Evolutionary conservation across 2,113 vertebrate genomes (phyloP).

Genomic region (Ploceus nigricollis): DNA sequence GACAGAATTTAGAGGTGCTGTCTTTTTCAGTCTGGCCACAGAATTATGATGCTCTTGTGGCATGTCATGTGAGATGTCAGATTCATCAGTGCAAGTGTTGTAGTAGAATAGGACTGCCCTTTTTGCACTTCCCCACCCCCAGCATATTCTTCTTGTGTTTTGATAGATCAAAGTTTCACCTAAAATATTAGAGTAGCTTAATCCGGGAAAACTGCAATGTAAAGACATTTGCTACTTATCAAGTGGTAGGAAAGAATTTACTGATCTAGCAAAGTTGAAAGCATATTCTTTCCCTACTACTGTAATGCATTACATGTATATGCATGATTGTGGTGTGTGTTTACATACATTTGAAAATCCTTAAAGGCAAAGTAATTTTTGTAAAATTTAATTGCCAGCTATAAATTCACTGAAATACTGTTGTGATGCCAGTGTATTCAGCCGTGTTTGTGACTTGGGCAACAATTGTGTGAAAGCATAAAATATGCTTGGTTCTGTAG

Average conservation of each 20-base stretch:
- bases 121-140: accelerated
- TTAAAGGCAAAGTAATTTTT: background rate
- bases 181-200: too few relatives aligned
- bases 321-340: background rate
- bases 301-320: background rate
- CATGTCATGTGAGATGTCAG: background rate
- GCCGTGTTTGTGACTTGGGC: background rate
- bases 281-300: background rate
- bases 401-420: background rate
- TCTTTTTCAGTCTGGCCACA: background rate
- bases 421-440: background rate
- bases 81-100: background rate
- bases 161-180: background rate
- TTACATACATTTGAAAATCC: background rate
- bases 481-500: background rate
- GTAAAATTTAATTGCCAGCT: background rate
- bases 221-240: background rate
- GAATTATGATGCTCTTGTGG: background rate
- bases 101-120: background rate
- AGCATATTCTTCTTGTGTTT: background rate
- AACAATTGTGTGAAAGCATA: background rate
- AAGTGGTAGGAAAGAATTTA: background rate
- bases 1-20: background rate
- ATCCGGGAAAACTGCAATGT: background rate
- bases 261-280: background rate